phyloP scores from a whole-genome alignment of 2,888 invertebrate genomes.

The Liodrosophila aerea region DNA sequence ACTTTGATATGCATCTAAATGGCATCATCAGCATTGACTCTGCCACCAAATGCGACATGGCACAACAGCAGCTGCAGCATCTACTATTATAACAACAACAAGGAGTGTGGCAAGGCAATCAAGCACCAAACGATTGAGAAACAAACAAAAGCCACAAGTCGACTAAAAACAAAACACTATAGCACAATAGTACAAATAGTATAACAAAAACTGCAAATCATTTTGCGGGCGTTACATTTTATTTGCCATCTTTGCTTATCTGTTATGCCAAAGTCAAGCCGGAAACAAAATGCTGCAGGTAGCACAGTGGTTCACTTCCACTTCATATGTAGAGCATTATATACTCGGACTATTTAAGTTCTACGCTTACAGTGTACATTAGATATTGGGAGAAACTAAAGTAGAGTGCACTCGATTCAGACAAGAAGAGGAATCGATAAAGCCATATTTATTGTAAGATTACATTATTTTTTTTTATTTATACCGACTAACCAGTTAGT shows the following conservation, averaged over 20 bases:
- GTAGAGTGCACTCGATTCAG: no score
- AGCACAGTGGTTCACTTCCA: background rate
- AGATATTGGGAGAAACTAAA: no score
- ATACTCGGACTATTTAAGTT: no score
- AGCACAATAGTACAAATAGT: slow-evolving; percentile 18
- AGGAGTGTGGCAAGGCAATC: slow-evolving; percentile 63
- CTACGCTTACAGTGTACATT: no score
- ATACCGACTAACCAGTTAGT: no score
- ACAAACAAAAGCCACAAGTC: slow-evolving; percentile 44
- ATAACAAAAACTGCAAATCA: slow-evolving; percentile 61
- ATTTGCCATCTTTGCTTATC: slow-evolving; percentile 40
- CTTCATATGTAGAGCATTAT: no score
- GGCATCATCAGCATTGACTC: slow-evolving; percentile 71
- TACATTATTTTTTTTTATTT: no score
- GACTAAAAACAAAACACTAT: slow-evolving; percentile 12
- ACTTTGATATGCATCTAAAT: slow-evolving; percentile 75
- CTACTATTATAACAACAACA: slow-evolving; percentile 22
- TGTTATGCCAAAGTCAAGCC: slow-evolving; percentile 17
- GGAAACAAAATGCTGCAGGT: slow-evolving; percentile 14
- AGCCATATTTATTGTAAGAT: no score
- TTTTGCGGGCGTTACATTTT: slow-evolving; percentile 62
- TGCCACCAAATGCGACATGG: slow-evolving; percentile 49
- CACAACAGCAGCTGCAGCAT: slow-evolving; percentile 16
- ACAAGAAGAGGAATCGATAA: no score
- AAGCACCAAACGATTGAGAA: slow-evolving; percentile 62